Evolutionary conservation across 2,113 vertebrate species (phyloP).

Genomic region (Callopanchax toddi): DNA sequence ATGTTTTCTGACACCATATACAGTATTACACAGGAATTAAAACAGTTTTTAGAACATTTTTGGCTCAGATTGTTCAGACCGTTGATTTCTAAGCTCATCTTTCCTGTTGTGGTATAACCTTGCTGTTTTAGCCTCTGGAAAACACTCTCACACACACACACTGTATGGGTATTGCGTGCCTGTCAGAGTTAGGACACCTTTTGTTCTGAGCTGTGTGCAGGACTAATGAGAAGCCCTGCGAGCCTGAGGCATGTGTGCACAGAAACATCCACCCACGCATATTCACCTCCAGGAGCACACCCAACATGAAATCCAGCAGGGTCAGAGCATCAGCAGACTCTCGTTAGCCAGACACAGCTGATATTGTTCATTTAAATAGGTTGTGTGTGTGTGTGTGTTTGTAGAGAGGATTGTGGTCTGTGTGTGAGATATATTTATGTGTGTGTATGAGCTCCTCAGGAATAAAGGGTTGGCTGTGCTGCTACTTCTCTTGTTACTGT

Average conservation of each 20-base stretch:
- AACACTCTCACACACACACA: conserved; percentile 30
- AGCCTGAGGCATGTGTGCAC: conserved; percentile 54
- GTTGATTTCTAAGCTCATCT: conserved; percentile 47
- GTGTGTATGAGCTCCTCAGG: conserved; percentile 33
- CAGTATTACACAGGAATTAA: conserved; percentile 56
- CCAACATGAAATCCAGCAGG: conserved; percentile 25
- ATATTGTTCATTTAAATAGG: conserved; percentile 44
- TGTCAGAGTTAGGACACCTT: conserved; percentile 43
- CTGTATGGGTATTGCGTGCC: conserved; percentile 18
- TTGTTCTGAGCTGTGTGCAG: conserved; percentile 36
- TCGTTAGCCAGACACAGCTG: conserved; percentile 24
- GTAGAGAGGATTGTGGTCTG: conserved; percentile 28
- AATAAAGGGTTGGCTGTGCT: conserved; percentile 69
- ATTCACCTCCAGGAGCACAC: conserved; percentile 44
- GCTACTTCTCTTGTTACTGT: conserved; percentile 49
- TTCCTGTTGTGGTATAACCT: conserved; percentile 52
- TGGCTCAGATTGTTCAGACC: neutral
- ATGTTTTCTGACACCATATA: conserved; percentile 45
- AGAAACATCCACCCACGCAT: conserved; percentile 60
- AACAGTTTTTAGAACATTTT: conserved; percentile 3
- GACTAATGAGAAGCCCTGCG: conserved; percentile 60
- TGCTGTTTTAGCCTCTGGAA: conserved; percentile 45
- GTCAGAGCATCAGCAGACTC: conserved; percentile 45
- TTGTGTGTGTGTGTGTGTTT: conserved; percentile 14
- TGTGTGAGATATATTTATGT: conserved; percentile 13